Evolutionary conservation across 2,113 vertebrate genomes (phyloP).

Genomic region (Salminus brasiliensis): DNA sequence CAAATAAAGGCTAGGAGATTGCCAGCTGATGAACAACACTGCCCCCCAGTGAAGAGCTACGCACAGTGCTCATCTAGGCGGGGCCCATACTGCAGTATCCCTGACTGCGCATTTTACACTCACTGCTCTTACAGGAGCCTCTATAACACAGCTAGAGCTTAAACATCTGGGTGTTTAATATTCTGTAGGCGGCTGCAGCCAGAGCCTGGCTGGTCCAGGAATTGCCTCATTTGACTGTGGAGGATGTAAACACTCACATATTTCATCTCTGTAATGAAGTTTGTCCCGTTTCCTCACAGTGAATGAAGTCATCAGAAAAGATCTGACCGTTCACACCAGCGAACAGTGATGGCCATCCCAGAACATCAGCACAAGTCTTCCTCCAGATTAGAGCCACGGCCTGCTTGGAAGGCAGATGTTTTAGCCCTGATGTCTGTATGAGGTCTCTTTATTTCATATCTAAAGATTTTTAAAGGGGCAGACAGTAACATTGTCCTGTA

Average conservation of each 20-base stretch:
- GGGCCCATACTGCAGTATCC: conserved; percentile 8
- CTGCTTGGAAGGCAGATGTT: background rate
- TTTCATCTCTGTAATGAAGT: conserved; percentile 31
- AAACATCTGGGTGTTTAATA: background rate
- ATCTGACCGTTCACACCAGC: conserved; percentile 85
- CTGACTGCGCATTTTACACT: background rate
- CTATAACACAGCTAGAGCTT: background rate
- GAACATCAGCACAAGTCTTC: conserved; percentile 39
- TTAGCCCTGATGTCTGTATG: background rate
- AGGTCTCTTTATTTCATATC: conserved; percentile 41
- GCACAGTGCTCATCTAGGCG: conserved; percentile 8
- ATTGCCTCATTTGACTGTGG: background rate
- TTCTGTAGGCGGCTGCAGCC: background rate
- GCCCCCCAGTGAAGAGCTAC: conserved; percentile 25
- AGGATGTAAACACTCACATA: background rate
- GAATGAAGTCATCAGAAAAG: conserved; percentile 97
- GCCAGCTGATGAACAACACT: conserved; percentile 37
- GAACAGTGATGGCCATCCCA: conserved; percentile 74
- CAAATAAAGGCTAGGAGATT: conserved; percentile 50
- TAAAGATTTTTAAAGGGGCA: conserved; percentile 5
- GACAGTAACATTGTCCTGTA: background rate
- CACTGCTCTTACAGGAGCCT: background rate
- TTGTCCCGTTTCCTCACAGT: conserved; percentile 79
- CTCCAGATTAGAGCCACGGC: background rate
- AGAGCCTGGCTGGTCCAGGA: background rate